Evolutionary conservation across 2,797 vertebrate genomes (phyloP).

Genomic region (Cyprinodon diabolis): DNA sequence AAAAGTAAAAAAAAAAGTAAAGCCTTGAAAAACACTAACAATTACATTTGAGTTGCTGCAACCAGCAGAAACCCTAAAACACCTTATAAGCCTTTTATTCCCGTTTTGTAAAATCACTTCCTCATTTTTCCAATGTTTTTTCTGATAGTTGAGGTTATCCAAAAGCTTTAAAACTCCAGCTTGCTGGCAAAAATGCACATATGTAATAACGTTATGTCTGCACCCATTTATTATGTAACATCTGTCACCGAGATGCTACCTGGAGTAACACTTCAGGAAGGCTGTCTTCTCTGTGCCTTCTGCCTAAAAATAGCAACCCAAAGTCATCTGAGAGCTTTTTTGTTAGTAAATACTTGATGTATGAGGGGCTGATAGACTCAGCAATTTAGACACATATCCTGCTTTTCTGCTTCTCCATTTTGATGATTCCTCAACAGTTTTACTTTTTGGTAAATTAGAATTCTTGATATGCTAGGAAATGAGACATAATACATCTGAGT

Average conservation of each 20-base stretch:
- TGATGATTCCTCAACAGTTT: slow-evolving; percentile 44
- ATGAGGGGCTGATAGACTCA: slow-evolving; percentile 47
- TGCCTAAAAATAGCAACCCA: slow-evolving; percentile 57
- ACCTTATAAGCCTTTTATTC: not conserved
- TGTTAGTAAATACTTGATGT: slow-evolving; percentile 49
- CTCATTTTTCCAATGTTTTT: not conserved
- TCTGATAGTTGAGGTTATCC: not conserved
- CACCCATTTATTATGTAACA: slow-evolving; percentile 28
- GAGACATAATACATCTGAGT: slow-evolving; percentile 28
- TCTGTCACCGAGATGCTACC: slow-evolving; percentile 46
- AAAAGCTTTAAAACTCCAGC: not conserved
- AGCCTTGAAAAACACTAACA: no score
- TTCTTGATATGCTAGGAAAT: slow-evolving; percentile 14
- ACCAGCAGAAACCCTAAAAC: not conserved
- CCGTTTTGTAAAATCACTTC: not conserved
- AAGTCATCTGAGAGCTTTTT: slow-evolving; percentile 43
- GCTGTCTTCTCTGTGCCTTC: slow-evolving; percentile 51
- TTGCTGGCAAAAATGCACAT: slow-evolving; percentile 6
- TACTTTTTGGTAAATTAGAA: slow-evolving; percentile 16
- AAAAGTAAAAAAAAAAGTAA: no score
- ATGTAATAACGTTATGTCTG: slow-evolving; percentile 11
- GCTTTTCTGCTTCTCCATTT: slow-evolving; percentile 36
- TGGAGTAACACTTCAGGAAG: slow-evolving; percentile 47
- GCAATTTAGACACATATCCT: slow-evolving; percentile 44
- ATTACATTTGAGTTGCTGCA: not conserved